These are phyloP conservation scores for Aphidius colemani DNA, from an alignment of 2,888 invertebrate genomes.

Conservation along the genomic window DNA sequence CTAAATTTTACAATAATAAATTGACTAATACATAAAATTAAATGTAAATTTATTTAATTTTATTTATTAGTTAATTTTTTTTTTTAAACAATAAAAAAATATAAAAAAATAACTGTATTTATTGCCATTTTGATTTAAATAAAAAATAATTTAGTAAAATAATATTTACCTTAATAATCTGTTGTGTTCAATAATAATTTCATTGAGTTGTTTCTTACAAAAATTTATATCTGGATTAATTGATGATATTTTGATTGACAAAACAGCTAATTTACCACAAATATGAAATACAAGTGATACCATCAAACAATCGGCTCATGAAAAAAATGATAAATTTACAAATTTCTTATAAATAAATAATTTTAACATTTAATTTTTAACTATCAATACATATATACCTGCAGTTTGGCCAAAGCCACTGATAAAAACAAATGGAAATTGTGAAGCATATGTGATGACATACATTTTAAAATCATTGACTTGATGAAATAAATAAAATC, in stretches of 20 bases:
- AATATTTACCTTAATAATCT: slow-evolving; percentile 39
- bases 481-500: slow-evolving; percentile 45
- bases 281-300: slow-evolving; percentile 47
- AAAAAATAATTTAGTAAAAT: too few relatives aligned
- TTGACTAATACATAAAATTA: too few relatives aligned
- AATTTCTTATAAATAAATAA: too few relatives aligned
- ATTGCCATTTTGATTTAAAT: too few relatives aligned
- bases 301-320: slow-evolving; percentile 42
- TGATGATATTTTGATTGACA: slow-evolving; percentile 40
- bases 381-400: too few relatives aligned
- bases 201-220: slow-evolving; percentile 36
- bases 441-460: slow-evolving; percentile 40
- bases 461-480: slow-evolving; percentile 42
- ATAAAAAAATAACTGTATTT: too few relatives aligned
- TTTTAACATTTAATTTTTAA: too few relatives aligned
- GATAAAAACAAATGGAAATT: slow-evolving; percentile 45
- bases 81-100: background rate
- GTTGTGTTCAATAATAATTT: slow-evolving; percentile 39
- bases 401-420: slow-evolving; percentile 43
- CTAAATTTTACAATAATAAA: too few relatives aligned
- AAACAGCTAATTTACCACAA: slow-evolving; percentile 44
- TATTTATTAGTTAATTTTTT: background rate
- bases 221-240: slow-evolving; percentile 32
- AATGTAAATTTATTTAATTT: too few relatives aligned
- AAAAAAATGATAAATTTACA: too few relatives aligned